phyloP scores from a whole-genome alignment of 2,797 vertebrate genomes.

The Molossus alvarezi region DNA sequence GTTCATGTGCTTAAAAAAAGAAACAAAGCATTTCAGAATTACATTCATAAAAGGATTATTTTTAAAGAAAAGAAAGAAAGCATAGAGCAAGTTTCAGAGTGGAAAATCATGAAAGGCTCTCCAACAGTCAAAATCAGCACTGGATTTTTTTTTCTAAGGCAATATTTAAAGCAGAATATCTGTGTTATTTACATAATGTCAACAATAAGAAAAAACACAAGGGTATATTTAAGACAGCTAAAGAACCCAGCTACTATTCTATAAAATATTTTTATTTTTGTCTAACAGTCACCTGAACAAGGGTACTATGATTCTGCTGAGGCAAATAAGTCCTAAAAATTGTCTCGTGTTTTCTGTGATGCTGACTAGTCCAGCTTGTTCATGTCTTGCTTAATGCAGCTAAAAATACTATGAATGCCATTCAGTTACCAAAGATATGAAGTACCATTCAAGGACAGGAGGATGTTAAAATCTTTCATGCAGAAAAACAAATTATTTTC shows the following conservation, averaged over 20 bases:
- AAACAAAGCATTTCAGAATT: slow-evolving; percentile 74
- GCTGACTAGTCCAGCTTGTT: not conserved
- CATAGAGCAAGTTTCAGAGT: slow-evolving; percentile 58
- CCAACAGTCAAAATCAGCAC: slow-evolving; percentile 56
- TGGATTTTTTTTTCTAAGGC: not conserved
- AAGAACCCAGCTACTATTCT: slow-evolving; percentile 33
- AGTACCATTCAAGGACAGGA: not conserved
- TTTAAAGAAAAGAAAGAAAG: slow-evolving; percentile 44
- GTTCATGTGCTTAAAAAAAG: slow-evolving; percentile 56
- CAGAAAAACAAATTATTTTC: slow-evolving; percentile 54
- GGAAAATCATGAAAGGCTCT: slow-evolving; percentile 67
- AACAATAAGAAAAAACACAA: slow-evolving; percentile 62
- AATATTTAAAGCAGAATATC: slow-evolving; percentile 61
- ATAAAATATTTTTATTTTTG: slow-evolving; percentile 57
- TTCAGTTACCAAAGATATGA: slow-evolving; percentile 44
- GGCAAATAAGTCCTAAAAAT: not conserved
- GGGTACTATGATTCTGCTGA: not conserved
- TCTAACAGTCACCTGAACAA: slow-evolving; percentile 47
- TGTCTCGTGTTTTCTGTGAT: slow-evolving; percentile 17
- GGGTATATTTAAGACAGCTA: slow-evolving; percentile 45
- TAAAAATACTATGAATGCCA: slow-evolving; percentile 60
- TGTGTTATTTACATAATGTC: slow-evolving; percentile 56
- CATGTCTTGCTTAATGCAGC: slow-evolving; percentile 5
- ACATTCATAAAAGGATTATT: slow-evolving; percentile 58
- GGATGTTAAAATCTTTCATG: slow-evolving; percentile 28